These are phyloP conservation scores for Delphinapterus leucas DNA, from an alignment of 2,113 vertebrate species.

Conservation along the genomic window DNA sequence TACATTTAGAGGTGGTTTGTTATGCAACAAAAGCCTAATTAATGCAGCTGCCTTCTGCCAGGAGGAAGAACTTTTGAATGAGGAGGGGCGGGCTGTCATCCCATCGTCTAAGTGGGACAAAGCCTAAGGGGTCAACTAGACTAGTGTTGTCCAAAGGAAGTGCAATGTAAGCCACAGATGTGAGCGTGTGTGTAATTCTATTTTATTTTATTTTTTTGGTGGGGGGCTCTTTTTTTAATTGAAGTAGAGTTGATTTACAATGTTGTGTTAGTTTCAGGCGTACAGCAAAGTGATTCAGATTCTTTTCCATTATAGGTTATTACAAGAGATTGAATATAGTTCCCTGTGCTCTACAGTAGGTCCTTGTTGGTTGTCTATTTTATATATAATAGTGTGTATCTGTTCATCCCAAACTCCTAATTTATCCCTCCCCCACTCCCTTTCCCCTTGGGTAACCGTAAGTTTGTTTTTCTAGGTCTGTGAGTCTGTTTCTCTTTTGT, in stretches of 20 bases:
- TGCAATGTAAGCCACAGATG: accelerated
- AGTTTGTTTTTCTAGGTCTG: neutral
- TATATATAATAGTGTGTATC: neutral
- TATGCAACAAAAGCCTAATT: neutral
- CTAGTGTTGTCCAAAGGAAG: neutral
- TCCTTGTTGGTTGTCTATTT: neutral
- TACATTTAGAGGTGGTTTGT: neutral
- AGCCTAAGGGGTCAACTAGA: neutral
- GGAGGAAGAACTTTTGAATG: neutral
- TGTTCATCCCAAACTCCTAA: neutral
- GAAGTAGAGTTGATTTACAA: neutral
- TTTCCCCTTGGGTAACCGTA: neutral
- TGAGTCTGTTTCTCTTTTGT: neutral
- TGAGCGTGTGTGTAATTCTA: neutral
- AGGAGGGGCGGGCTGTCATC: neutral
- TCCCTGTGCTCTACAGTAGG: neutral
- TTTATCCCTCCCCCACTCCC: neutral
- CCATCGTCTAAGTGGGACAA: neutral
- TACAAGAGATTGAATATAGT: neutral
- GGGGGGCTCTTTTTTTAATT: neutral
- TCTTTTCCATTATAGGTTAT: neutral
- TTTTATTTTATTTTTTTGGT: neutral
- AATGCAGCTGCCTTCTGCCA: neutral
- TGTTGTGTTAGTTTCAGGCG: neutral
- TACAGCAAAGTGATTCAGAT: neutral